These are phyloP conservation scores for Thunnus albacares DNA, from an alignment of 2,797 vertebrate species.

Conservation along the genomic window DNA sequence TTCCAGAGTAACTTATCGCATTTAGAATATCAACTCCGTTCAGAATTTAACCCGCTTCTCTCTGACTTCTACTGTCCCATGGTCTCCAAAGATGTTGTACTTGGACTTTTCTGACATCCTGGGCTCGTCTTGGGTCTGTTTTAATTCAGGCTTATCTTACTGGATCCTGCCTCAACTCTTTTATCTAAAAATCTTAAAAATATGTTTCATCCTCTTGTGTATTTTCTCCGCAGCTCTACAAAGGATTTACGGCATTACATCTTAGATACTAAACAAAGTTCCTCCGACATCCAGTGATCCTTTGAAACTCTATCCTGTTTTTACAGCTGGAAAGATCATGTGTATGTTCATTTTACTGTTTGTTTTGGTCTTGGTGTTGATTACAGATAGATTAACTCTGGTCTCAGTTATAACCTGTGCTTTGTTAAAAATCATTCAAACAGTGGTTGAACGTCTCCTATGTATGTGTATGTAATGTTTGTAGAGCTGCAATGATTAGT, in stretches of 20 bases:
- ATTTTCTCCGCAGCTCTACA: not conserved
- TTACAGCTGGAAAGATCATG: not conserved
- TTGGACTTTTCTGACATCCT: slow-evolving; percentile 6
- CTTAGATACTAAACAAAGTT: not conserved
- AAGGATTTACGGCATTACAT: not conserved
- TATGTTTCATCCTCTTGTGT: not conserved
- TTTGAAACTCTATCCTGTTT: slow-evolving; percentile 4
- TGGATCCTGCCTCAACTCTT: not conserved
- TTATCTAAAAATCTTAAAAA: not conserved
- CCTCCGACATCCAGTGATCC: not conserved
- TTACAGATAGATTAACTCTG: not conserved
- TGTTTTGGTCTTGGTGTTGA: not conserved
- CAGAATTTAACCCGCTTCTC: not conserved
- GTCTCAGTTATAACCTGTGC: not conserved
- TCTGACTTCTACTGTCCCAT: not conserved
- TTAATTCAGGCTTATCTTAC: not conserved
- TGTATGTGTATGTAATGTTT: not conserved
- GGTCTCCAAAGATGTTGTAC: not conserved
- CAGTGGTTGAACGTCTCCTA: too few relatives aligned
- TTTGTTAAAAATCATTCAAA: not conserved
- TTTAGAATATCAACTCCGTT: not conserved
- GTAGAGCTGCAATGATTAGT: too few relatives aligned
- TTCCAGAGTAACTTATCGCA: not conserved
- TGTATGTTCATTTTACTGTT: not conserved
- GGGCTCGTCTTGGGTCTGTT: slow-evolving; percentile 2